Evolutionary conservation across 2,113 vertebrate species (phyloP).

Genomic region (Hippocampus guttulatus): DNA sequence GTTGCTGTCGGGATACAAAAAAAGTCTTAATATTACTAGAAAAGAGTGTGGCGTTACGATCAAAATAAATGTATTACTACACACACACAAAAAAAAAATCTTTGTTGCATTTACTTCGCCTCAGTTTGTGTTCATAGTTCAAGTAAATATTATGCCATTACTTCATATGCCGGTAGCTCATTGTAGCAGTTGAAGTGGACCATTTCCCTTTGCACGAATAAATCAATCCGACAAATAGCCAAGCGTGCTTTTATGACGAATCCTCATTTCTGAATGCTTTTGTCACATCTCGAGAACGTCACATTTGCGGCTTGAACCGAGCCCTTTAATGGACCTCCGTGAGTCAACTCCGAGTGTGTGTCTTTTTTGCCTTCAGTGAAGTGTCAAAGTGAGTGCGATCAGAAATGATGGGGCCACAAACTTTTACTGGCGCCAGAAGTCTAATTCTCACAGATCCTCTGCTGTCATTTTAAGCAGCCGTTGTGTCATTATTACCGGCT

Average conservation of each 20-base stretch:
- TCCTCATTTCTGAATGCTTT: not conserved
- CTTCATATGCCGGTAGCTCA: not conserved
- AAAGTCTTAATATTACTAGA: too few relatives aligned
- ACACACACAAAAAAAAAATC: too few relatives aligned
- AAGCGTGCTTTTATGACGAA: not conserved
- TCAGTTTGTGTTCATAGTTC: not conserved
- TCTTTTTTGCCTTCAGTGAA: conserved; percentile 1
- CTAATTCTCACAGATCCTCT: conserved; percentile 2
- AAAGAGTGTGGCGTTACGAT: too few relatives aligned
- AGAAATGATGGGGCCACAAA: conserved; percentile 18
- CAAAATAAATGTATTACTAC: too few relatives aligned
- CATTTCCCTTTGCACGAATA: not conserved
- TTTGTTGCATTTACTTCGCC: not conserved
- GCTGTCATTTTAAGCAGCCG: not conserved
- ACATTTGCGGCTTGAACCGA: conserved; percentile 1
- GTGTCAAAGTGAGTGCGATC: conserved; percentile 10
- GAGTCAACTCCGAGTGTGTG: conserved; percentile 2
- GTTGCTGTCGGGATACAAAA: too few relatives aligned
- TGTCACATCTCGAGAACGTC: not conserved
- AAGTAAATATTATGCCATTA: too few relatives aligned
- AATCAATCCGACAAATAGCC: not conserved
- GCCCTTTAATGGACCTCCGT: not conserved
- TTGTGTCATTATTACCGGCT: conserved; percentile 10
- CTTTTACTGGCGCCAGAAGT: conserved; percentile 6
- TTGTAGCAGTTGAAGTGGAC: not conserved